These are phyloP conservation scores for Drosophila kambysellisi DNA, from an alignment of 2,888 invertebrate species.

Conservation along the genomic window DNA sequence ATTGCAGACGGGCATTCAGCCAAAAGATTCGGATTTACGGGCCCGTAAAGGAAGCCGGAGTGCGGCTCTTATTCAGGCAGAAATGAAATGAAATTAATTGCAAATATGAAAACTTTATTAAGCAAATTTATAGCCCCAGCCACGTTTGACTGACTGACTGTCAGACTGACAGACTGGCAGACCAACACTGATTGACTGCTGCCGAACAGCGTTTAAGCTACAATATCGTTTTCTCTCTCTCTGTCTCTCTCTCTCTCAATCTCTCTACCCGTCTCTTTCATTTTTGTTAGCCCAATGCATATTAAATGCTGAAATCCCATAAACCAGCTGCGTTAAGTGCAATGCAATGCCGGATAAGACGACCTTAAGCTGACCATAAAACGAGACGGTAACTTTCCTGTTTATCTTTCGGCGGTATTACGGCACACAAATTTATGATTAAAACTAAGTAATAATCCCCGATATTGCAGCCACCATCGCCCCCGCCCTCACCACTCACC, in stretches of 20 bases:
- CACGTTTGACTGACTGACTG: conserved; percentile 11
- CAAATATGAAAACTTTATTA: conserved; percentile 75
- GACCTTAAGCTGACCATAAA: conserved; percentile 43
- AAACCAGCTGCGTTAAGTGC: conserved; percentile 46
- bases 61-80: conserved; percentile 64
- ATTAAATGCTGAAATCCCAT: conserved; percentile 37
- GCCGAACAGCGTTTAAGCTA: conserved; percentile 21
- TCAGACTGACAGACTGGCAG: conserved; percentile 6
- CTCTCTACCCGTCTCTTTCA: not conserved
- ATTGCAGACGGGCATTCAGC: conserved; percentile 58
- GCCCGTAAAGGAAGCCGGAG: conserved; percentile 20
- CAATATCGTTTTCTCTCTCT: not conserved
- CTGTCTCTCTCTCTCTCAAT: too few species aligned
- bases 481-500: not conserved
- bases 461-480: conserved; percentile 1
- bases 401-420: conserved; percentile 38
- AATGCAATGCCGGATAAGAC: conserved; percentile 29
- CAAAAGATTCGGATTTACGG: conserved; percentile 50
- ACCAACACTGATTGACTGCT: conserved; percentile 37
- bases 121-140: conserved; percentile 62
- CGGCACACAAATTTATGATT: conserved; percentile 61
- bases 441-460: conserved; percentile 64
- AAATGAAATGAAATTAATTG: conserved; percentile 74
- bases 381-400: conserved; percentile 36
- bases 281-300: conserved; percentile 19